Percentiles rank a stretch among this genome's conserved stretches.
Conservation (phyloP, 2,888 invertebrate genomes). For the Yponomeuta malinellus region DNA sequence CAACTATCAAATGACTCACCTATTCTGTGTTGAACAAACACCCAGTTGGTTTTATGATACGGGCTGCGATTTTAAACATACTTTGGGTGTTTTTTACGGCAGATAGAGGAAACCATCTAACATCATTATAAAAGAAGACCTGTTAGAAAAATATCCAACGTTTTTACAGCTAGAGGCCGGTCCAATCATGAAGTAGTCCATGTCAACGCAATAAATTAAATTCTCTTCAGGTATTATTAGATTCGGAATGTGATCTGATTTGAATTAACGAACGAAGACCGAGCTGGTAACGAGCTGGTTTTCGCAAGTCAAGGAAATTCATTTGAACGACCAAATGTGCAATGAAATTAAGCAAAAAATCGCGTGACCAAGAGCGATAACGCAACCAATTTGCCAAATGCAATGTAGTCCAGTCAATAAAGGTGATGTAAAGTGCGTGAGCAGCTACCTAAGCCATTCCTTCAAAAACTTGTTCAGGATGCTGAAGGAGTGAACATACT, state of each 20-base stretch:
- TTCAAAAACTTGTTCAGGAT: too few relatives aligned
- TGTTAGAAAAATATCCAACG: background rate
- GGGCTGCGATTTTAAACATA: background rate
- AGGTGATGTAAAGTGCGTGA: too few relatives aligned
- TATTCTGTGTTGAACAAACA: background rate
- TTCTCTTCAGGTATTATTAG: background rate
- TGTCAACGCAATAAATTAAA: slow-evolving; percentile 7
- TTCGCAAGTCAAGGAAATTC: background rate
- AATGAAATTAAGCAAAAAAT: background rate
- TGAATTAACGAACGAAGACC: too few relatives aligned
- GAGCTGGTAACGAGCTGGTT: background rate
- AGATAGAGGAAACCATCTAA: background rate
- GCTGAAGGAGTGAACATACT: too few relatives aligned
- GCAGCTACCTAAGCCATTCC: too few relatives aligned
- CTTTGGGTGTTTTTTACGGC: background rate
- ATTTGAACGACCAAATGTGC: too few relatives aligned
- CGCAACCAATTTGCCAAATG: background rate
- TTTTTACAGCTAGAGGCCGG: background rate
- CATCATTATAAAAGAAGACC: background rate
- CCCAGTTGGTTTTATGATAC: slow-evolving; percentile 1
- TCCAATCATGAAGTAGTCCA: slow-evolving; percentile 2
- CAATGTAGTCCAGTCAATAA: too few relatives aligned
- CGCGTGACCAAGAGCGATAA: background rate
- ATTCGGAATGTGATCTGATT: background rate
- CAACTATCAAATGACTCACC: background rate